Evolutionary conservation across 2,113 vertebrate genomes (phyloP).

Genomic region (Pterophyllum scalare): DNA sequence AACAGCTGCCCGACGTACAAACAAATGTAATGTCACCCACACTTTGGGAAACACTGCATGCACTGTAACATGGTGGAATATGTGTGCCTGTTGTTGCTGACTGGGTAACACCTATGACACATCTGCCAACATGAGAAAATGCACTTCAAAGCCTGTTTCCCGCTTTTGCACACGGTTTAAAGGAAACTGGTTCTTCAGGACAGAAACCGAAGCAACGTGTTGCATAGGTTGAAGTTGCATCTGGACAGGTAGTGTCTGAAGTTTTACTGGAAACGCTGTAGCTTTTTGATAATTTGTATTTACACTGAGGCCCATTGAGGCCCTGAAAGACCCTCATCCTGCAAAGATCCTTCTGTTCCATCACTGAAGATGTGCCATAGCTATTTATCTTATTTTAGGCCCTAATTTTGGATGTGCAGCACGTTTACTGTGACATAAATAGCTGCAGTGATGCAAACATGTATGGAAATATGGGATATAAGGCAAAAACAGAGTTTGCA

Average conservation of each 20-base stretch:
- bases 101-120: conserved; percentile 13
- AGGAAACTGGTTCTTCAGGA: neutral
- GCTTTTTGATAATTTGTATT: neutral
- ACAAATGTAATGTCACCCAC: neutral
- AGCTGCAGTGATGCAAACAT: neutral
- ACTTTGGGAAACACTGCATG: neutral
- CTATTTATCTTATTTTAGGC: neutral
- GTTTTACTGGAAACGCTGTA: neutral
- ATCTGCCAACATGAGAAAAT: neutral
- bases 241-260: neutral
- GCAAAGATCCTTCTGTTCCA: neutral
- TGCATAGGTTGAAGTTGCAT: neutral
- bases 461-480: neutral
- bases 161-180: neutral
- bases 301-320: neutral
- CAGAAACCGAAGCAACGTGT: neutral
- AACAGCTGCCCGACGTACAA: neutral
- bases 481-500: neutral
- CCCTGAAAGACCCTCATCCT: neutral
- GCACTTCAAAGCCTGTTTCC: neutral
- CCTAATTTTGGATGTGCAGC: neutral
- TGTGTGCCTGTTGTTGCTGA: neutral
- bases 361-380: neutral
- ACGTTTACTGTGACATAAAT: neutral
- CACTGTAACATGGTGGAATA: neutral